Conservation (phyloP, 2,113 vertebrate species). For the Euleptes europaea region DNA sequence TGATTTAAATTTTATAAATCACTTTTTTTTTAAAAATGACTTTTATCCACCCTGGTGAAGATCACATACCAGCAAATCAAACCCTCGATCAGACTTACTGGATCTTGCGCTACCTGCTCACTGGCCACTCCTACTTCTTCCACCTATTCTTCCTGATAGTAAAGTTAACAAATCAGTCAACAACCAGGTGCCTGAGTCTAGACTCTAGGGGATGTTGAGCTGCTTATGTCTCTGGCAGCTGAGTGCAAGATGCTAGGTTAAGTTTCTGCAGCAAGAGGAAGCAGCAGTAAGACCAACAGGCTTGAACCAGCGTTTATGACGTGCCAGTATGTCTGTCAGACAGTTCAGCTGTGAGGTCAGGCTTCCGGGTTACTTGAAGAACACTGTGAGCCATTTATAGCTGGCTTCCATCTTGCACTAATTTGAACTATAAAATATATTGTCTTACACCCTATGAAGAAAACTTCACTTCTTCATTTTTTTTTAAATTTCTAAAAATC, state of each 20-base stretch:
- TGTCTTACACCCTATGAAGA: not conserved
- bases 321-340: not conserved
- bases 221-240: not conserved
- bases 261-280: not conserved
- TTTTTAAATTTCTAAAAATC: not conserved
- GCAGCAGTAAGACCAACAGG: not conserved
- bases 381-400: not conserved
- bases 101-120: not conserved
- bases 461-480: not conserved
- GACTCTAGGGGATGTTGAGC: not conserved
- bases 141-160: not conserved
- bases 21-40: too few relatives aligned
- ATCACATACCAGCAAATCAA: not conserved
- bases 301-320: not conserved
- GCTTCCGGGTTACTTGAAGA: not conserved
- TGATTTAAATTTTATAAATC: too few relatives aligned
- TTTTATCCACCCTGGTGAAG: too few relatives aligned
- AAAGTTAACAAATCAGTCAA: not conserved
- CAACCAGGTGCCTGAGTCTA: not conserved
- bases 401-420: not conserved
- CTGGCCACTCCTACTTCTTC: not conserved
- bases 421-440: too few relatives aligned
- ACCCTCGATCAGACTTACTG: not conserved
- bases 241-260: not conserved
- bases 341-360: not conserved